Evolutionary conservation across 92 coral and sea anemone species (phyloP), one percentile per base, ranked within the genome.

Genomic region (Epizoanthus fatuus): DNA sequence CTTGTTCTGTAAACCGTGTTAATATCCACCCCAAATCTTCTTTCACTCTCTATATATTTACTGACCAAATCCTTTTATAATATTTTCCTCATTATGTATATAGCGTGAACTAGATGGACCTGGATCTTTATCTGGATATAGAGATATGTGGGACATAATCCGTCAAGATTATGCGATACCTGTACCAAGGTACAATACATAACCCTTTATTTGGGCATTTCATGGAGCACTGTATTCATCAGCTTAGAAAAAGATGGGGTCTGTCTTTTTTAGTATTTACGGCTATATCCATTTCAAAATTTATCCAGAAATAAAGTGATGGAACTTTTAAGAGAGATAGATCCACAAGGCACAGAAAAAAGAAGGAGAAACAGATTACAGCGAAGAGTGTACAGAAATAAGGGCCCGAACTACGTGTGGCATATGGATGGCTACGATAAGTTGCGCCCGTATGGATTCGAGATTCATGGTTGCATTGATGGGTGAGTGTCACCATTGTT

Each of bases 91-190:
- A 42, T 42, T 4, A 42, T 42, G 6, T 42, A 42, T 42, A 58
- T 40, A 84, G 87, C 65, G 72, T 60, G 87, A 84, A 77, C 60
- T 84, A 19, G 65, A 63, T 72, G 87, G 87, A 22, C 87, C 87
- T 0, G 81, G 87, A 22, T 71, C 87, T 40, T 39, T 84, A 16
- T 47, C 87, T 4, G 87, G 74, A 7, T 84, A 84, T 44, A 59
- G 64, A 84, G 76, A 60, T 38, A 84, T 84, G 87, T 72, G 87
- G 77, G 68, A 72, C 57, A 84, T 71, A 52, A 44, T 84, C 39
- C 54, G 79, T 10, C 87, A 54, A 58, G 87, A 72, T 42, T 63
- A 84, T 84, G 87, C 81, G 54, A 55, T 84, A 11, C 40, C 42
- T 12, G 87, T 84, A 29, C 64, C 87, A 84, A 84, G 87, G 87